Evolutionary conservation across 2,797 vertebrate species (phyloP).

Genomic region (Labroides dimidiatus): DNA sequence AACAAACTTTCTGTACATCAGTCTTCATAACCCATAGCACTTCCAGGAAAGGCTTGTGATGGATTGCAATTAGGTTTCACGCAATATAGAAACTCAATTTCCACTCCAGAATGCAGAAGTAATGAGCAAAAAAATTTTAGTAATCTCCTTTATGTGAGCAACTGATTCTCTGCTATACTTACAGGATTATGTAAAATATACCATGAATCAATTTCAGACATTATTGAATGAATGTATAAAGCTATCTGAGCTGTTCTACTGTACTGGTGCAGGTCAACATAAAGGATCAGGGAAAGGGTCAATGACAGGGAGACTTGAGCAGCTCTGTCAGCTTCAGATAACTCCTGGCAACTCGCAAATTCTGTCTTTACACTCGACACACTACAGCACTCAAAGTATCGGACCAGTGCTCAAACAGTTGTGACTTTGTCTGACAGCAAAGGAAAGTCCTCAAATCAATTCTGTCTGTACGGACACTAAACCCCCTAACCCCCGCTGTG

Average conservation of each 20-base stretch:
- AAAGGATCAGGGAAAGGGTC: slow-evolving; percentile 41
- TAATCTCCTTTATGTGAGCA: slow-evolving; percentile 14
- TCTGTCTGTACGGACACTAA: slow-evolving; percentile 44
- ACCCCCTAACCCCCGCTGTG: slow-evolving; percentile 24
- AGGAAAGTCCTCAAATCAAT: slow-evolving; percentile 55
- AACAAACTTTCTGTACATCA: slow-evolving; percentile 11
- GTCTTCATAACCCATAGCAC: slow-evolving; percentile 22
- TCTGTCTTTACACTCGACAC: slow-evolving; percentile 51
- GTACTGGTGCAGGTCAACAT: slow-evolving; percentile 21
- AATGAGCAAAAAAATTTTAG: slow-evolving; percentile 17
- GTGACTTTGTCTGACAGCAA: slow-evolving; percentile 53
- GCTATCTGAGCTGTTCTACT: slow-evolving; percentile 22
- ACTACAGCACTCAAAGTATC: slow-evolving; percentile 43
- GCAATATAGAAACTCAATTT: slow-evolving; percentile 21
- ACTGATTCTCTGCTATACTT: background rate
- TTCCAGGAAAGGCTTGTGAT: slow-evolving; percentile 12
- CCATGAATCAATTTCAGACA: slow-evolving; percentile 8
- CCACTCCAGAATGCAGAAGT: slow-evolving; percentile 27
- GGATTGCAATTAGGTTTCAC: slow-evolving; percentile 16
- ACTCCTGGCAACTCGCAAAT: slow-evolving; percentile 49
- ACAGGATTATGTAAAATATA: slow-evolving; percentile 38
- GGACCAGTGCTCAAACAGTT: slow-evolving; percentile 37
- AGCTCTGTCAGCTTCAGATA: slow-evolving; percentile 62
- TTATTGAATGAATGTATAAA: slow-evolving; percentile 11
- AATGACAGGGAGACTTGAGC: slow-evolving; percentile 47